Evolutionary conservation across 2,113 vertebrate genomes (phyloP).

Genomic region (Tachysurus vachellii): DNA sequence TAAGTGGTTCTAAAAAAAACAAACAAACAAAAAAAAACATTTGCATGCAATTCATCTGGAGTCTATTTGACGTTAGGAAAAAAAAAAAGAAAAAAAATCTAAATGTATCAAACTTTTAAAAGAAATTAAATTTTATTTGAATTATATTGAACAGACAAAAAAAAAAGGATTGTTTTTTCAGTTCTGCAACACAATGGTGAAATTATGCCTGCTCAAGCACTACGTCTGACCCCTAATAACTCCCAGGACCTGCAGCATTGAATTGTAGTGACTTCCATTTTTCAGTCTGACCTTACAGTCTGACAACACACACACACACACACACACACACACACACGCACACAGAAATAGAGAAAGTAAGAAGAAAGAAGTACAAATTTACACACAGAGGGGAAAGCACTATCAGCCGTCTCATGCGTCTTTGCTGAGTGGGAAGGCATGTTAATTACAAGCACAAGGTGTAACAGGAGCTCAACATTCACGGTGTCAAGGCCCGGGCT

Average conservation of each 20-base stretch:
- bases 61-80: background rate
- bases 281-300: constrained; percentile 66
- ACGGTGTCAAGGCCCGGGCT: constrained; percentile 57
- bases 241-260: background rate
- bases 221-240: background rate
- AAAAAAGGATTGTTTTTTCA: background rate
- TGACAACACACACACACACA: constrained; percentile 26
- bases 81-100: background rate
- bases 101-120: background rate
- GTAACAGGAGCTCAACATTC: constrained; percentile 48
- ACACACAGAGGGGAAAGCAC: constrained; percentile 7
- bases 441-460: constrained; percentile 42
- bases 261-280: constrained; percentile 69
- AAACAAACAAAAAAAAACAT: background rate
- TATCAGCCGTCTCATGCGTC: constrained; percentile 46
- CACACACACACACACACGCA: constrained; percentile 43
- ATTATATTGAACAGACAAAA: background rate
- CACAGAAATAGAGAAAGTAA: background rate
- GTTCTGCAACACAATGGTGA: background rate
- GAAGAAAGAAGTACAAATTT: constrained; percentile 12
- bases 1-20: background rate
- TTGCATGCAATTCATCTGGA: background rate
- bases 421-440: constrained; percentile 50
- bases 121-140: too few species aligned
- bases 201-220: background rate